Evolutionary conservation across 2,888 invertebrate species (phyloP), one percentile per base, ranked within the genome.

Genomic region (Junonia oenone): DNA sequence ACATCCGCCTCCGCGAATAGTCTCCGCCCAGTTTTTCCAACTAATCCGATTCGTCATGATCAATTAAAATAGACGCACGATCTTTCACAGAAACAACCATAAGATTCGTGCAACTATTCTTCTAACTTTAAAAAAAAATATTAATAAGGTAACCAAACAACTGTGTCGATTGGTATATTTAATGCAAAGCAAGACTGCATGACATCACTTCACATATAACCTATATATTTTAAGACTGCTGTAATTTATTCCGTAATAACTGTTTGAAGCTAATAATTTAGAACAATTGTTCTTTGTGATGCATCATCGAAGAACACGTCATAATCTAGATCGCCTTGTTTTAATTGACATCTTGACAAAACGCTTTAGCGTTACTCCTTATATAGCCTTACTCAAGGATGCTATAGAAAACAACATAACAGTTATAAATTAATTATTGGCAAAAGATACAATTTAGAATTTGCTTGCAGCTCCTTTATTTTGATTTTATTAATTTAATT

Each of bases 31-130:
- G 76, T 75, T 84, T 83, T 83, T 83, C 79, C 80, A 68, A 67
- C 73, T 77, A 81, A 78, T 77, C 76, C 80, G 77, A 85, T 85
- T 84, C 81, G 82, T 83, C 82, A 84, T 82, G 80, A 82, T 73
- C 81, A 85, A 84, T 86, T 86, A 83, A 79, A 81, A 76, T 69
- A 62, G 72, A 75, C 73, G 74, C 83, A 84, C 81, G 83, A 83
- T 66, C 81, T 81, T 78, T 78, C 76, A 70, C 71, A 73, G 65
- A 67, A 64, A 45, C 62, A 56, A 63, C 59, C 55, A 59, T 51
- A 55, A 58, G 15, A 33, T 31, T 47, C 53, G 47, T 53, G 53
- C 33, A 17, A 38, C 9, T 43, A n/a, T 31, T 15, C 37, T 14
- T 19, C n/a, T n/a, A n/a, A n/a, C n/a, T 45, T 26, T 45, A 27